phyloP scores from a whole-genome alignment of 2,113 vertebrate genomes.

The Amia ocellicauda region DNA sequence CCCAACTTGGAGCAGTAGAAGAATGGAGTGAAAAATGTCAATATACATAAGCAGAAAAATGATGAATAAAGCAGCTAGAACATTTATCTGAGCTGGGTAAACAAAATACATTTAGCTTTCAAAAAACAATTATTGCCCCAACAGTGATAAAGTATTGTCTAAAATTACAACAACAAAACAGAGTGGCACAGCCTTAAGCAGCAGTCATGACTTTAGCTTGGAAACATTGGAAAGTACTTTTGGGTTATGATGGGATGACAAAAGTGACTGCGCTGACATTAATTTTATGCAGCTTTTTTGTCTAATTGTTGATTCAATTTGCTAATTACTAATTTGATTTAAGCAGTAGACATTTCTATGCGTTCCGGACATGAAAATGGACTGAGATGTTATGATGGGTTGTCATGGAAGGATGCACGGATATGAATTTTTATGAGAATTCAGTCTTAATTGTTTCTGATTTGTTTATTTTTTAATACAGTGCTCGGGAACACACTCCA shows the following conservation, averaged over 20 bases:
- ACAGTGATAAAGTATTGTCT: slow-evolving; percentile 55
- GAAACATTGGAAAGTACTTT: slow-evolving; percentile 51
- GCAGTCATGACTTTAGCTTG: slow-evolving; percentile 50
- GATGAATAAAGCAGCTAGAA: slow-evolving; percentile 67
- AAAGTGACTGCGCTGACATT: slow-evolving; percentile 70
- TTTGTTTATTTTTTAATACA: slow-evolving; percentile 69
- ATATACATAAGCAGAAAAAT: slow-evolving; percentile 72
- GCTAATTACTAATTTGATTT: slow-evolving; percentile 85
- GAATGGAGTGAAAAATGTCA: slow-evolving; percentile 72
- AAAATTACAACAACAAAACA: slow-evolving; percentile 51
- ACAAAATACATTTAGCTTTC: slow-evolving; percentile 69
- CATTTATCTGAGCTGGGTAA: slow-evolving; percentile 68
- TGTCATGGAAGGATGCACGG: slow-evolving; percentile 60
- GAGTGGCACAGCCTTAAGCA: slow-evolving; percentile 51
- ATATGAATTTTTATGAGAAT: slow-evolving; percentile 73
- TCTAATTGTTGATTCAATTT: slow-evolving; percentile 80
- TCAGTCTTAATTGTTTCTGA: slow-evolving; percentile 75
- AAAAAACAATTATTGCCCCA: slow-evolving; percentile 54
- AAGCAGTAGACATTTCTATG: slow-evolving; percentile 70
- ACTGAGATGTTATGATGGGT: slow-evolving; percentile 59
- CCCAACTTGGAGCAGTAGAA: slow-evolving; percentile 67
- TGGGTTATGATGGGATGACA: slow-evolving; percentile 67
- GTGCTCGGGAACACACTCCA: slow-evolving; percentile 56
- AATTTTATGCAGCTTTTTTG: slow-evolving; percentile 78
- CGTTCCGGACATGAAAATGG: slow-evolving; percentile 53